These are phyloP conservation scores for Copidosoma floridanum DNA, from an alignment of 1,140 invertebrate genomes.

Conservation along the genomic window DNA sequence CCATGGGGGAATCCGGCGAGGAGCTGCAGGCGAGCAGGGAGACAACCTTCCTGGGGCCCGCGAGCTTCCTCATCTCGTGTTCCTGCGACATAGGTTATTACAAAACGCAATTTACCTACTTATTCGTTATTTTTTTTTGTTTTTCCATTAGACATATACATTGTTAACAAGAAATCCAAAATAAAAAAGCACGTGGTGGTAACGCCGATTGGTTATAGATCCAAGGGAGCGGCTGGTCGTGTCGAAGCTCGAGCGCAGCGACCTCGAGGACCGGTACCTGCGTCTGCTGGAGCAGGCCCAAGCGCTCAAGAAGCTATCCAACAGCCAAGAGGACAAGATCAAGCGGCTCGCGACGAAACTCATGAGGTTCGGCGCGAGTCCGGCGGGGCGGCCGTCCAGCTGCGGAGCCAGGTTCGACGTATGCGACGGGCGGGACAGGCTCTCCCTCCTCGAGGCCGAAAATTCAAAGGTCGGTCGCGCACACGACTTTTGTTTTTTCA, in stretches of 20 bases:
- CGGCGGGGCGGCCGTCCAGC: slow-evolving; percentile 35
- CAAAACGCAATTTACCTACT: slow-evolving; percentile 1
- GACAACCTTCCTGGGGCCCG: too few relatives aligned
- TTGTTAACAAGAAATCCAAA: background rate
- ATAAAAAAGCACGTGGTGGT: too few relatives aligned
- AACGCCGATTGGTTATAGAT: slow-evolving; percentile 38
- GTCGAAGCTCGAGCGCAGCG: slow-evolving; percentile 47
- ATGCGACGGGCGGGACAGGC: slow-evolving; percentile 42
- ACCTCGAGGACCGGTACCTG: slow-evolving; percentile 52
- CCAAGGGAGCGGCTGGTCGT: slow-evolving; percentile 49
- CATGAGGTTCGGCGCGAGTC: slow-evolving; percentile 44
- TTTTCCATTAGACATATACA: background rate
- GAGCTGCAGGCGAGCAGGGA: too few relatives aligned
- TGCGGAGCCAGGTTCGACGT: slow-evolving; percentile 35
- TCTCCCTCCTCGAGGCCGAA: slow-evolving; percentile 43
- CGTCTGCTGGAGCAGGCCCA: slow-evolving; percentile 46
- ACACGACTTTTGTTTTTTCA: too few relatives aligned
- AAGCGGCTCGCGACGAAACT: slow-evolving; percentile 51
- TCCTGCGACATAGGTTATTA: slow-evolving; percentile 40
- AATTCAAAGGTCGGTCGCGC: slow-evolving; percentile 52
- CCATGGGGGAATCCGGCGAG: too few relatives aligned
- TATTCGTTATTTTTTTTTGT: background rate
- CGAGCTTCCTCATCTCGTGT: slow-evolving; percentile 22
- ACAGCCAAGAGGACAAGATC: slow-evolving; percentile 51
- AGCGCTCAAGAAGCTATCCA: slow-evolving; percentile 47